Conservation (phyloP, 2,113 vertebrate genomes). For the Callaeas wilsoni region DNA sequence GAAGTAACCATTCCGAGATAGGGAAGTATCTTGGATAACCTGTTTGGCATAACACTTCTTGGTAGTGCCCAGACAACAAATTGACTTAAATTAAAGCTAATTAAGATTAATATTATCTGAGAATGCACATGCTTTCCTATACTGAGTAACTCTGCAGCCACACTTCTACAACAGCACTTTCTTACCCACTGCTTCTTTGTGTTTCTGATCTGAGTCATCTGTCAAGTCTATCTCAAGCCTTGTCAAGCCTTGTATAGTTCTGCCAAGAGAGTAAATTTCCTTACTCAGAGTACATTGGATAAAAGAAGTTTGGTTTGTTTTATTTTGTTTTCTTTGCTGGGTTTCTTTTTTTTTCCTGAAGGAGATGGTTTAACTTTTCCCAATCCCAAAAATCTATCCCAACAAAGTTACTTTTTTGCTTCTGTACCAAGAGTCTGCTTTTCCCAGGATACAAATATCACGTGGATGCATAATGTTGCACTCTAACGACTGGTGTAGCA, state of each 20-base stretch:
- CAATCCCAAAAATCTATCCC: background rate
- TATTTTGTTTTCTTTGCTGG: background rate
- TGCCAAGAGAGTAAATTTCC: background rate
- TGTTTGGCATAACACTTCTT: background rate
- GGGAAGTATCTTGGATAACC: background rate
- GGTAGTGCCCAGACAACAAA: background rate
- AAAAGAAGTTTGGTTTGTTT: background rate
- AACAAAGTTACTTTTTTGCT: background rate
- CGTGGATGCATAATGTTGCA: background rate
- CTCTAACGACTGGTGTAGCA: background rate
- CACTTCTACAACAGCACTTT: background rate
- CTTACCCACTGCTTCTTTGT: background rate
- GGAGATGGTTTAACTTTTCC: background rate
- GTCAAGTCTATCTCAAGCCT: background rate
- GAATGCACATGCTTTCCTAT: background rate
- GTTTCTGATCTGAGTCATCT: background rate
- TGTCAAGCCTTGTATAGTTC: background rate
- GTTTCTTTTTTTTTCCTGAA: background rate
- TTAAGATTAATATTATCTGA: background rate
- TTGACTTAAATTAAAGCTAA: background rate
- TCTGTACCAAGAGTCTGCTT: background rate
- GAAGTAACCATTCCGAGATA: background rate
- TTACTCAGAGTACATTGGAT: background rate
- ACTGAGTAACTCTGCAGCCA: background rate
- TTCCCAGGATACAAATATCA: background rate